Evolutionary conservation across 1,140 invertebrate genomes (phyloP), one percentile per base, ranked within the genome.

Genomic region (Drosophila watanabei): DNA sequence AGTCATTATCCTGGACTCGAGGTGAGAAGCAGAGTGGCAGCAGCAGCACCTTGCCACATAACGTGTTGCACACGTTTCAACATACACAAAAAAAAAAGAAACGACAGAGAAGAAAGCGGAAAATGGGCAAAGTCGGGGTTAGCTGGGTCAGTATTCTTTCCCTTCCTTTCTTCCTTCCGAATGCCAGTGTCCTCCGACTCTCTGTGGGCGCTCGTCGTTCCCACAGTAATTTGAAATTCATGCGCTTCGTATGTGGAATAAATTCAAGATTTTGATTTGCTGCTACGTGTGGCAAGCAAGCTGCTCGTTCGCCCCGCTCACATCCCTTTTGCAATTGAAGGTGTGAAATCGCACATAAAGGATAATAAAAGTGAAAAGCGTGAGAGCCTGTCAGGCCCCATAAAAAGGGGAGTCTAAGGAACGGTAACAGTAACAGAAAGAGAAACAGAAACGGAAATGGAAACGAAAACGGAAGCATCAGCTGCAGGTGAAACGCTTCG

Each of bases 201-300:
- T 48, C 30, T 57, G 52, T 68, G 52, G 45, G 16, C 37, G 46
- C 48, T 69, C 30, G 11, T 39, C 45, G 70, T 92, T 92, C 85
- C 64, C 89, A 92, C 90, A 92, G 89, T 92, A 92, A 92, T 92
- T 92, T 92, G 89, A 92, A 92, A 92, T 92, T 92, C 89, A 92
- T 92, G 90, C 90, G 89, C 82, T 92, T 92, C 82, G 89, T 90
- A 92, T 92, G 89, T 90, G 89, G 89, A 92, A 92, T 92, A 92
- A 92, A 92, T 92, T 92, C 80, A 80, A 90, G 86, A 90, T 92
- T 90, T 90, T 85, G 79, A 82, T 92, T 91, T 90, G 86, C 82
- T 86, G 79, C 86, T 89, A 89, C 86, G 86, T 90, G 86, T 75
- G 82, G 84, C 79, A 82, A 58, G 84, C 79, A 82, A 58, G 69